Base-by-base conservation (phyloP, 2,113 vertebrate genomes). In the Fregetta grallaria region DNA sequence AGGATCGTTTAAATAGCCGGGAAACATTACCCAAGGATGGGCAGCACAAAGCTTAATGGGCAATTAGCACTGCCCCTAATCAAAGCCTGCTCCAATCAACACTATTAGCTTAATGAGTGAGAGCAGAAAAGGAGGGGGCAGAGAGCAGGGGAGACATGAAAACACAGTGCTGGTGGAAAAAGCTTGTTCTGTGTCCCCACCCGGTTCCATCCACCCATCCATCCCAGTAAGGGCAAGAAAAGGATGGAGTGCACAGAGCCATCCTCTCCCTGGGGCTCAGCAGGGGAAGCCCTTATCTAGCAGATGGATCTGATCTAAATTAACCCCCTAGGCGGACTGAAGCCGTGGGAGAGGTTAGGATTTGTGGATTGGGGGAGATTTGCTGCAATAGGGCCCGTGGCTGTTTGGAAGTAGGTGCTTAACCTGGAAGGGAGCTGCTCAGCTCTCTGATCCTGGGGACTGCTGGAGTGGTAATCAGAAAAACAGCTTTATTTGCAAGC, bases 401-500 rank as follows among this genome's bases (percentile, higher is more conserved):
- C 63, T 44, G 38, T 0, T 0, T 3, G 14, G 29, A 49, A 92
- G 19, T 30, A 1, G 0, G 47, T 40, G 65, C 22, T 80, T 78
- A 94, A 91, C 58, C 66, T 85, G 63, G 80, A 76, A 87, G 70
- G 58, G 81, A 91, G n/a, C 50, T 0, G 0, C 88, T 91, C 26
- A 32, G 38, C 52, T 27, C 74, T 62, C 83, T 15, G 27, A 67
- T 85, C 49, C 76, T 0, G 26, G 50, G 58, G 52, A 22, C 50
- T 45, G 84, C 80, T 56, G 53, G 49, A 75, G 72, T 16, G 42
- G 58, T 79, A 62, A 52, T 52, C 53, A 75, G 91, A 74, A 80
- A 90, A 96, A 40, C 82, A 83, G 77, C 63, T 79, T 89, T 63
- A 85, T 95, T 72, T 88, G 18, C 5, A 21, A 77, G 70, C 52